Conservation (phyloP, 2,113 vertebrate genomes). For the Dunckerocampus dactyliophorus region DNA sequence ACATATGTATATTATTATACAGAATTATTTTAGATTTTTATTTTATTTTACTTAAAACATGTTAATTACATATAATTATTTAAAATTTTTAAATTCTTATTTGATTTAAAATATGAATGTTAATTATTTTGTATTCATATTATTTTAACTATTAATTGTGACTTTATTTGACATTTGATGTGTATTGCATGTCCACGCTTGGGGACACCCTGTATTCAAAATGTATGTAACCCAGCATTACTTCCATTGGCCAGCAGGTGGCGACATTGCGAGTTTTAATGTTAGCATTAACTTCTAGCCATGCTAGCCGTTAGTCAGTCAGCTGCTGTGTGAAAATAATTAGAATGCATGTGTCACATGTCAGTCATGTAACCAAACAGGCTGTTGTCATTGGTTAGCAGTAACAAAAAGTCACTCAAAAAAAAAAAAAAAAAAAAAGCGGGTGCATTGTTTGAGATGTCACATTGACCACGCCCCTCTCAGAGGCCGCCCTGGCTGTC, state of each 20-base stretch:
- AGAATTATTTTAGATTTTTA: too few relatives aligned
- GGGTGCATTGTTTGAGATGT: slow-evolving; percentile 1
- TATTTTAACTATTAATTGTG: too few relatives aligned
- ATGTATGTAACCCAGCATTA: neutral
- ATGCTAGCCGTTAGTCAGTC: too few relatives aligned
- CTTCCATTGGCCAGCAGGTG: neutral
- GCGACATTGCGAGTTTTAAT: neutral
- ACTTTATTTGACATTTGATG: too few relatives aligned
- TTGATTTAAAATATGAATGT: too few relatives aligned
- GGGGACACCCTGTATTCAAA: neutral
- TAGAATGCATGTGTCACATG: neutral
- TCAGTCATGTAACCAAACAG: neutral
- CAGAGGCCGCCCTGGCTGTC: slow-evolving; percentile 54
- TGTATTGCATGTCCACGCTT: neutral
- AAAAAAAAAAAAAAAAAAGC: neutral
- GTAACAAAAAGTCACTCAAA: neutral
- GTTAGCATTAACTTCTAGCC: too few relatives aligned
- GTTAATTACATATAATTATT: too few relatives aligned
- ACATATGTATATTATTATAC: too few relatives aligned
- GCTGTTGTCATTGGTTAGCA: neutral
- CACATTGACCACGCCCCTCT: slow-evolving; percentile 14
- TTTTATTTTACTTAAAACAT: too few relatives aligned
- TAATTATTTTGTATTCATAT: too few relatives aligned
- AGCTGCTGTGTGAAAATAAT: too few relatives aligned
- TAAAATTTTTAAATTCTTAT: too few relatives aligned